phyloP scores from a whole-genome alignment of 2,113 vertebrate species.

The Leptosomus discolor region DNA sequence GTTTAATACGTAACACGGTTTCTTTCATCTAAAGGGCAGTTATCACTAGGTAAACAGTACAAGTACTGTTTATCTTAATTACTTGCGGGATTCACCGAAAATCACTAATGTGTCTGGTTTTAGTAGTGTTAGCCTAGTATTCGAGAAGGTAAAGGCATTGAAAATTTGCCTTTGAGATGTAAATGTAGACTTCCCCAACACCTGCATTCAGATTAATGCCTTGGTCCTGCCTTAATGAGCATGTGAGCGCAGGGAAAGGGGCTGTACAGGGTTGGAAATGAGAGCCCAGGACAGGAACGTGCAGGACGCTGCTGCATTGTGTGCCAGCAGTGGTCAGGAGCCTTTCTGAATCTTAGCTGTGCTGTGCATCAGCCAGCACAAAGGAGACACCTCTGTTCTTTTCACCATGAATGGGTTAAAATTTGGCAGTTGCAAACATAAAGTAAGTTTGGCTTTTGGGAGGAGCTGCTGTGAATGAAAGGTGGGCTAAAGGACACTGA shows the following conservation, averaged over 20 bases:
- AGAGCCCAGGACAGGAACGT: accelerated
- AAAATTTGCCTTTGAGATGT: background rate
- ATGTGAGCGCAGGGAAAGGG: background rate
- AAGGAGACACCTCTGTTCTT: background rate
- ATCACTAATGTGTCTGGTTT: background rate
- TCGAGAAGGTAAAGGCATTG: accelerated
- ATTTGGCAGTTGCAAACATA: background rate
- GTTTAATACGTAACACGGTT: background rate
- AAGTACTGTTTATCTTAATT: background rate
- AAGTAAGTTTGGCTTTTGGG: background rate
- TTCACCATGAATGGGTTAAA: background rate
- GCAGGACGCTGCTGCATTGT: accelerated
- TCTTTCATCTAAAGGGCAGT: background rate
- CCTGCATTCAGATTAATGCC: background rate
- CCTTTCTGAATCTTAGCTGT: background rate
- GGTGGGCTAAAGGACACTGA: background rate
- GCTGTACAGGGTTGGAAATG: background rate
- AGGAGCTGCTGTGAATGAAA: background rate
- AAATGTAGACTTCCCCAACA: accelerated
- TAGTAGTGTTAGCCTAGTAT: background rate
- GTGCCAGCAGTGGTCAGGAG: accelerated
- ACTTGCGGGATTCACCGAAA: background rate
- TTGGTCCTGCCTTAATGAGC: background rate
- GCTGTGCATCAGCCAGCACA: background rate
- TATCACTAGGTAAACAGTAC: background rate